Percentiles rank a stretch among this genome's conserved stretches.
Evolutionary conservation across 2,113 vertebrate genomes (phyloP).

Genomic region (Paratilapia polleni): DNA sequence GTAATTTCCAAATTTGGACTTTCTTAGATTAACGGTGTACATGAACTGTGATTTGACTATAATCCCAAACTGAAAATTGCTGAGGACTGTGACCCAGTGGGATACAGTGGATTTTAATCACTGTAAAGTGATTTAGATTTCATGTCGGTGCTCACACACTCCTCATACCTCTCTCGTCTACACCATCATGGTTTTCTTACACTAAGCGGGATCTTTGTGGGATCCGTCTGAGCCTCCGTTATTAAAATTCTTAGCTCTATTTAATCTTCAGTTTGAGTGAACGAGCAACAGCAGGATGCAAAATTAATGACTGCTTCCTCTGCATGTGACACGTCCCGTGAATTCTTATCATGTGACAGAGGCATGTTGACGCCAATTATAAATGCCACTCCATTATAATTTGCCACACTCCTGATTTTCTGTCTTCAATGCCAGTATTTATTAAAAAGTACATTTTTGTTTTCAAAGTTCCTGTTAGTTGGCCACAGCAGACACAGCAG

Average conservation of each 20-base stretch:
- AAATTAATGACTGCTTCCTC: background rate
- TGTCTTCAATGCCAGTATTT: background rate
- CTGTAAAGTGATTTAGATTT: background rate
- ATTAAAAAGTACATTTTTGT: background rate
- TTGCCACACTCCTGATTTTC: background rate
- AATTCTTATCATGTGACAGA: constrained; percentile 36
- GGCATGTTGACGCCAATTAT: constrained; percentile 2
- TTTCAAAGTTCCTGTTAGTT: background rate
- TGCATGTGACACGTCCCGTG: constrained; percentile 41
- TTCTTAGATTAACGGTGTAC: background rate
- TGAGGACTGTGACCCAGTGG: background rate
- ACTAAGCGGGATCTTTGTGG: background rate
- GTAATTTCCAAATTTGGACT: background rate
- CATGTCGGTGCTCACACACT: background rate
- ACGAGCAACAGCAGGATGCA: background rate
- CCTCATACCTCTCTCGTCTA: background rate
- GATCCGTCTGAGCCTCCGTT: background rate
- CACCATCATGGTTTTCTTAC: background rate
- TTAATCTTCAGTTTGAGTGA: background rate
- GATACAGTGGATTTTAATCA: background rate
- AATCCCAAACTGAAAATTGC: background rate
- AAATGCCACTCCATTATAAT: background rate
- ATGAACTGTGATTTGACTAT: background rate
- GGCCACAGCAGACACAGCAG: background rate
- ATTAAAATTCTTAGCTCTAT: background rate